phyloP scores from a whole-genome alignment of 2,797 vertebrate species.

The Argentina silus region DNA sequence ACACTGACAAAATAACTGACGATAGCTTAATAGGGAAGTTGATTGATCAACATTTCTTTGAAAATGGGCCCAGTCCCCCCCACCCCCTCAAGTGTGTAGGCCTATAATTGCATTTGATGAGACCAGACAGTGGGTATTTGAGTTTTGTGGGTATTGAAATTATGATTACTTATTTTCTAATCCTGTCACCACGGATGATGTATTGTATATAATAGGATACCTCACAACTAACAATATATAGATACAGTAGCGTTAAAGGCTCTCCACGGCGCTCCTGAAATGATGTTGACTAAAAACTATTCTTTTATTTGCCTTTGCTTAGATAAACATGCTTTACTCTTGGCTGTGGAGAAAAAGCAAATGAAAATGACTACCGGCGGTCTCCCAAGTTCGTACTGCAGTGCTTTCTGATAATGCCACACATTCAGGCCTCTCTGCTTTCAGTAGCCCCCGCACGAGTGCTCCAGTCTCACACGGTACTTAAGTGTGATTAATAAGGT shows the following conservation, averaged over 20 bases:
- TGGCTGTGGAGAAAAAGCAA: constrained; percentile 56
- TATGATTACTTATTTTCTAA: constrained; percentile 6
- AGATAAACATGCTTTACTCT: constrained; percentile 58
- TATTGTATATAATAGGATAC: constrained; percentile 1
- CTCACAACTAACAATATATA: not conserved
- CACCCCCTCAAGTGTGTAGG: not conserved
- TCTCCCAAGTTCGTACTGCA: constrained; percentile 68
- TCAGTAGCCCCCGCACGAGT: constrained; percentile 68
- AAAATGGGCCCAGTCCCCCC: not conserved
- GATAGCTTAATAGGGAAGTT: not conserved
- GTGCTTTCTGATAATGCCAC: constrained; percentile 72
- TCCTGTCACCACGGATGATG: not conserved
- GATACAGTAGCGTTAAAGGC: constrained; percentile 8
- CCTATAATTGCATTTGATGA: not conserved
- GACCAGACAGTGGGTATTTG: not conserved
- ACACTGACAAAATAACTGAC: not conserved
- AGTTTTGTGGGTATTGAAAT: not conserved
- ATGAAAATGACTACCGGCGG: constrained; percentile 57
- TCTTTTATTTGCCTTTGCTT: constrained; percentile 41
- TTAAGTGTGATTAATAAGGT: constrained; percentile 86
- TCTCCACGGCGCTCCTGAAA: constrained; percentile 42
- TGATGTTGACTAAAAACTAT: constrained; percentile 59
- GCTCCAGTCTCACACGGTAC: constrained; percentile 78
- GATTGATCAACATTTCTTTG: not conserved
- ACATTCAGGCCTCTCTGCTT: constrained; percentile 65